phyloP scores from a whole-genome alignment of 2,888 invertebrate species.

The Plagodis dolabraria region DNA sequence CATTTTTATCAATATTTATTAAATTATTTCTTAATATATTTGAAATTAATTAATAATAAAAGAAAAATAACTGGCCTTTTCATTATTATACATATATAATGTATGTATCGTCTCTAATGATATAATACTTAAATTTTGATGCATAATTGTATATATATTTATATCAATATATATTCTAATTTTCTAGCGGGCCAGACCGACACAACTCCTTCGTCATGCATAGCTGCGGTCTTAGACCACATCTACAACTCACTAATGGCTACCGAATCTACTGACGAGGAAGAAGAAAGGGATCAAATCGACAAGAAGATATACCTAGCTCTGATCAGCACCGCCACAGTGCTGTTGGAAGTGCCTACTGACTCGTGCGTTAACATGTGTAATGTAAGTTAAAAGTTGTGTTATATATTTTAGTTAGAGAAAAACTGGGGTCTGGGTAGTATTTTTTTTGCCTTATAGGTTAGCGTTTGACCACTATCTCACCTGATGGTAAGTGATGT shows the following conservation, averaged over 20 bases:
- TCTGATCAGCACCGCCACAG: constrained; percentile 50
- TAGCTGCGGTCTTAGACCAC: constrained; percentile 60
- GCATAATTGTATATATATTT: too few relatives aligned
- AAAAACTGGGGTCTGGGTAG: neutral
- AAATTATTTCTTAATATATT: too few relatives aligned
- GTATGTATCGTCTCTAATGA: too few relatives aligned
- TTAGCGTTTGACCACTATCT: too few relatives aligned
- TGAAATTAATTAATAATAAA: too few relatives aligned
- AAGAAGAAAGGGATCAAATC: constrained; percentile 51
- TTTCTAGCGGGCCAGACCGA: constrained; percentile 57
- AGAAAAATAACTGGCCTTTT: too few relatives aligned
- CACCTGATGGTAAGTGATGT: too few relatives aligned
- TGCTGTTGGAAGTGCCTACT: constrained; percentile 56
- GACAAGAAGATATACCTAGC: constrained; percentile 51
- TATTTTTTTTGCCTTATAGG: too few relatives aligned
- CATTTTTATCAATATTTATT: too few relatives aligned
- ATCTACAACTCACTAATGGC: constrained; percentile 51
- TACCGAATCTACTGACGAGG: constrained; percentile 49
- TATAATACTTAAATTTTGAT: too few relatives aligned
- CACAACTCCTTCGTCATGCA: constrained; percentile 44
- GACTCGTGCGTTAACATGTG: constrained; percentile 48
- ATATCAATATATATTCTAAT: too few relatives aligned
- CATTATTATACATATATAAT: too few relatives aligned
- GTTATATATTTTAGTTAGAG: neutral
- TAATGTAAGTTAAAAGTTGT: constrained; percentile 46